Evolutionary conservation across 1,140 invertebrate species (phyloP).

Genomic region (Lucilia sericata): DNA sequence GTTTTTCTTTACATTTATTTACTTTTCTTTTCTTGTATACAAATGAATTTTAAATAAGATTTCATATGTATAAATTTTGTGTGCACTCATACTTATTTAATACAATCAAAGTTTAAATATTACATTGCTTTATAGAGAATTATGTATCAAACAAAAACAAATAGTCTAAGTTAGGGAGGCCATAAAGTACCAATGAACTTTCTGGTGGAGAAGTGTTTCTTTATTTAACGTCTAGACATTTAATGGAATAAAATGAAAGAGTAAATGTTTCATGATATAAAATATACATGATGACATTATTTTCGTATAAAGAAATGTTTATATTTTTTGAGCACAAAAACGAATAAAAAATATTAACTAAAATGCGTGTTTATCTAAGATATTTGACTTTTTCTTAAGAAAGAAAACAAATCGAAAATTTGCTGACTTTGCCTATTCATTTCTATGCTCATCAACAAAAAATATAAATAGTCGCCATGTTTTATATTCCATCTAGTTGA

Average conservation of each 20-base stretch:
- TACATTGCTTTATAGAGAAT: background rate
- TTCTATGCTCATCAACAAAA: background rate
- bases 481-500: too few relatives aligned
- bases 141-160: background rate
- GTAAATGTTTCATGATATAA: conserved; percentile 3
- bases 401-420: background rate
- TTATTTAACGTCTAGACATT: conserved; percentile 1
- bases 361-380: background rate
- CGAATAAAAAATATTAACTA: background rate
- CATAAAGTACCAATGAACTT: background rate
- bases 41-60: conserved; percentile 13
- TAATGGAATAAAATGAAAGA: conserved; percentile 1
- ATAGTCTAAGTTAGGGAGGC: background rate
- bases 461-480: background rate
- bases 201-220: background rate
- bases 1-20: background rate
- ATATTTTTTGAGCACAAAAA: background rate
- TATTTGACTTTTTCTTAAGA: background rate
- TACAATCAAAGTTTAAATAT: background rate
- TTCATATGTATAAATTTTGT: background rate
- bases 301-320: background rate
- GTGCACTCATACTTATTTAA: background rate
- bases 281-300: conserved; percentile 17
- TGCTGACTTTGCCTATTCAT: background rate
- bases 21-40: background rate